Evolutionary conservation across 1,140 invertebrate genomes (phyloP).

Genomic region (Uloborus diversus): DNA sequence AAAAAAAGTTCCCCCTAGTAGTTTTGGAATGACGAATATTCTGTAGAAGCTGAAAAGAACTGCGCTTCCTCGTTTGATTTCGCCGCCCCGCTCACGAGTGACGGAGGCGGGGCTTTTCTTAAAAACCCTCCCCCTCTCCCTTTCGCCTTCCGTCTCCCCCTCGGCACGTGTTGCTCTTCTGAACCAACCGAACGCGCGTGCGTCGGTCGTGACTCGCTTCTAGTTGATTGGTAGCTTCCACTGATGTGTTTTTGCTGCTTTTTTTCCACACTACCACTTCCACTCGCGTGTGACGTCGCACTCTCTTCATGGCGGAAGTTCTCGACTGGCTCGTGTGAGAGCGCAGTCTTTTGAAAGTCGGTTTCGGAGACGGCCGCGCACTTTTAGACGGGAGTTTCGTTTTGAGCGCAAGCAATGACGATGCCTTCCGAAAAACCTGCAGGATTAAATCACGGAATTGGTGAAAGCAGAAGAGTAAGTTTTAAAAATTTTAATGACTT

Average conservation of each 20-base stretch:
- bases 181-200: not conserved
- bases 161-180: not conserved
- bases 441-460: not conserved
- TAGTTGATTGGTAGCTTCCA: conserved; percentile 3
- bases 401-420: not conserved
- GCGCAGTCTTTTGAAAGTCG: not conserved
- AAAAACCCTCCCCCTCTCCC: not conserved
- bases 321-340: not conserved
- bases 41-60: not conserved
- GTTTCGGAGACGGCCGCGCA: not conserved
- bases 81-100: not conserved
- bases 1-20: not conserved
- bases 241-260: not conserved
- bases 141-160: not conserved
- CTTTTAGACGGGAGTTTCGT: not conserved
- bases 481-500: not conserved
- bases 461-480: not conserved
- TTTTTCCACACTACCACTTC: not conserved
- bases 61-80: conserved; percentile 1
- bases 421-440: not conserved
- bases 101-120: not conserved
- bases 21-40: not conserved
- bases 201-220: not conserved
- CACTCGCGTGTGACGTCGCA: not conserved
- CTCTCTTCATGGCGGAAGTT: not conserved